Percentiles rank a stretch among this genome's conserved stretches.
Conservation (phyloP, 2,797 vertebrate species). For the Enteromius argenteus region DNA sequence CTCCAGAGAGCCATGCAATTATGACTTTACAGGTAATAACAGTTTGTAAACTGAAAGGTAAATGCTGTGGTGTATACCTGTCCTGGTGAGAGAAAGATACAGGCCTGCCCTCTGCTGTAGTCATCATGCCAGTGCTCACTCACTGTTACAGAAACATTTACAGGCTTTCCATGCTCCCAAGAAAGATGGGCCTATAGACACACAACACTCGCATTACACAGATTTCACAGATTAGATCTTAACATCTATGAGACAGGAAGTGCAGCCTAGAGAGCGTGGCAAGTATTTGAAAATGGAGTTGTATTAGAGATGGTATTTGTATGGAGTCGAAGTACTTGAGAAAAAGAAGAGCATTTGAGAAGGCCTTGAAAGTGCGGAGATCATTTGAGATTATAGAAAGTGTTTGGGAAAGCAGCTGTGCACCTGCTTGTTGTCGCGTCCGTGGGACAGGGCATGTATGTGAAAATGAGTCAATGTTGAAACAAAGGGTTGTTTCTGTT, state of each 20-base stretch:
- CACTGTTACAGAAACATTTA: slow-evolving; percentile 77
- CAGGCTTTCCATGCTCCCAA: slow-evolving; percentile 74
- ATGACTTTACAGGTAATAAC: background rate
- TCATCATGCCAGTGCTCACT: slow-evolving; percentile 71
- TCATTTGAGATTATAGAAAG: background rate
- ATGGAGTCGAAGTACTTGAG: background rate
- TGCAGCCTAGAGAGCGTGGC: no score
- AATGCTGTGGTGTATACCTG: slow-evolving; percentile 74
- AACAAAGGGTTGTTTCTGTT: slow-evolving; percentile 79
- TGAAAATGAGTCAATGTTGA: slow-evolving; percentile 74
- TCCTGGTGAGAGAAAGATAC: slow-evolving; percentile 75
- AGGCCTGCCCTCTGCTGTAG: slow-evolving; percentile 77
- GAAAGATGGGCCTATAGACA: slow-evolving; percentile 75
- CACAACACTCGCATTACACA: background rate
- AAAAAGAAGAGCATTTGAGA: background rate
- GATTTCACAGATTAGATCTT: background rate
- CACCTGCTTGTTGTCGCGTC: slow-evolving; percentile 76
- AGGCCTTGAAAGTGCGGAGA: background rate
- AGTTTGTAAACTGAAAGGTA: background rate
- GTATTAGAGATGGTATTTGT: background rate
- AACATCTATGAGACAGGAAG: background rate
- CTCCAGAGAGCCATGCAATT: background rate
- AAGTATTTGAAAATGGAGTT: no score
- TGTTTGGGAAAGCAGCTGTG: background rate
- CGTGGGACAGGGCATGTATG: slow-evolving; percentile 70